Evolutionary conservation across 1,140 invertebrate species (phyloP), one percentile per base, ranked within the genome.

Genomic region (Gonatopus flavifemur): DNA sequence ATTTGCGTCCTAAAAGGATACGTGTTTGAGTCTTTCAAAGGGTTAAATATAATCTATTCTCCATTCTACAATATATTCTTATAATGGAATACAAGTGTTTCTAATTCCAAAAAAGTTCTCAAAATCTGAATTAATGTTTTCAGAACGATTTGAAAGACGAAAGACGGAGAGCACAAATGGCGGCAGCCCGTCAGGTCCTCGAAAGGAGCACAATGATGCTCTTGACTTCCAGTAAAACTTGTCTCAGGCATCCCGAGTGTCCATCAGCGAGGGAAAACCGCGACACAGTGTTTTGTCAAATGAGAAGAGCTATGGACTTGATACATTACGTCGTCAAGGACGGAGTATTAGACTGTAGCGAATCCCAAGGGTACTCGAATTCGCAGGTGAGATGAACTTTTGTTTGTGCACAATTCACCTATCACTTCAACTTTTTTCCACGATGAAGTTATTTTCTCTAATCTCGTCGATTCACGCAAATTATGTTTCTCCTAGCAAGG

Each of bases 141-240:
- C 83, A 91, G 70, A 91, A 89, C 56, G 94, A 98, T 72, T 79
- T 98, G 44, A 98, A 98, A 75, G 94, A 97, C 76, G 96, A 98
- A 70, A 83, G 95, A 59, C 80, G 96, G 62, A 82, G 93, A 64
- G 93, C 96, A 6, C 96, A 98, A 80, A 96, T 99, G 86, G 89
- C 89, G 8, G 93, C 93, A 9, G 94, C 96, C 0, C 84, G 94
- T 48, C 91, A 95, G 68, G 91, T 98, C 22, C 81, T 99, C 3
- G 96, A 99, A 73, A 83, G 96, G 55, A 97, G 95, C n/a, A 98
- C 96, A 3, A 94, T 98, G 83, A 93, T 99, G 86, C 81, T 99
- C 6, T 83, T 99, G 32, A 98, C 95, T 9, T 94, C 96, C 18
- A 97, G 95, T 54, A 98, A 98, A 84, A 86, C 94, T 8, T 95